Conservation (phyloP, 1,140 invertebrate species). For the Orchesella cincta region DNA sequence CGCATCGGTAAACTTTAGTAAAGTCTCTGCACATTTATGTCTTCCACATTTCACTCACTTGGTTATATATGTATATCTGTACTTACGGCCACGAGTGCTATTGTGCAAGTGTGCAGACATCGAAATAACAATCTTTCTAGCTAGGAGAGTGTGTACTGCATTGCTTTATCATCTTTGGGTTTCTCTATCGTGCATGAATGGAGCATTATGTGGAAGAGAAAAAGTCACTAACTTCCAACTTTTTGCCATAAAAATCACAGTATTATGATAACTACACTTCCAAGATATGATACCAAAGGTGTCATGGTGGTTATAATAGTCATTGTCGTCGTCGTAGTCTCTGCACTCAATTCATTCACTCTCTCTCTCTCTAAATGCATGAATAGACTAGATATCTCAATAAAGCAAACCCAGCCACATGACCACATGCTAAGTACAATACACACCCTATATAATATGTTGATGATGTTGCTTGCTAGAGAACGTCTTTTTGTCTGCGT, state of each 20-base stretch:
- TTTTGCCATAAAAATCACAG: constrained; percentile 20
- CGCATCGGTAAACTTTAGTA: background rate
- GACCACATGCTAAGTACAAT: no score
- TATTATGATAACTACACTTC: constrained; percentile 10
- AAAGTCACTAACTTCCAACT: constrained; percentile 5
- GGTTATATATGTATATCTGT: no score
- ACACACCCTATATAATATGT: no score
- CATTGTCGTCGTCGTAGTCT: constrained; percentile 2
- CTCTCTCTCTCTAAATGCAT: no score
- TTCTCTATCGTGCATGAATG: no score
- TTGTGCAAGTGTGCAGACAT: no score
- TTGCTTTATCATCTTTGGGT: no score
- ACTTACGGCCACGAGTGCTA: no score
- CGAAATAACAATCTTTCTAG: no score
- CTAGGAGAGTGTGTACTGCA: no score
- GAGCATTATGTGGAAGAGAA: background rate
- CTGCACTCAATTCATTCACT: background rate
- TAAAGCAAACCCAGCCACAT: background rate
- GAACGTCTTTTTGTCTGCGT: background rate
- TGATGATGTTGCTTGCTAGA: background rate
- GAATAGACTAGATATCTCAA: background rate
- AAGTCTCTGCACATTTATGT: constrained; percentile 13
- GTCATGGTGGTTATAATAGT: constrained; percentile 19
- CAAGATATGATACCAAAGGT: constrained; percentile 4
- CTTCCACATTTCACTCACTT: background rate